Evolutionary conservation across 2,797 vertebrate species (phyloP).

Genomic region (Coreius guichenoti): DNA sequence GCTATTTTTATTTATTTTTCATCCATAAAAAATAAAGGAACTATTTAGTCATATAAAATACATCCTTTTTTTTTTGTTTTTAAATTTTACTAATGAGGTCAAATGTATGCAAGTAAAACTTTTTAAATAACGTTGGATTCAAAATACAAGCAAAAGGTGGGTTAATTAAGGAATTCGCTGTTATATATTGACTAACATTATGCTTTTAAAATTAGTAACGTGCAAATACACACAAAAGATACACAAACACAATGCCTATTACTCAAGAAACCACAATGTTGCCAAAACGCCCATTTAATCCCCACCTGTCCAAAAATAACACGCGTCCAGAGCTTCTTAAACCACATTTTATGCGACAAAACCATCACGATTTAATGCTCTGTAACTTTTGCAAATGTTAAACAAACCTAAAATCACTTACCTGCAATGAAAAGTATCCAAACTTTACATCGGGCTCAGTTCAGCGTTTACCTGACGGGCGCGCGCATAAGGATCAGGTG

Average conservation of each 20-base stretch:
- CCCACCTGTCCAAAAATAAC: neutral
- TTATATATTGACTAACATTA: neutral
- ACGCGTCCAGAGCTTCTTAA: neutral
- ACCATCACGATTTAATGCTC: no score
- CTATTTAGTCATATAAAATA: neutral
- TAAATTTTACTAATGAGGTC: neutral
- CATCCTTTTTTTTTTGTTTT: neutral
- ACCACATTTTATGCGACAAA: neutral
- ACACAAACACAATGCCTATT: no score
- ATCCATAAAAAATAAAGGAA: neutral
- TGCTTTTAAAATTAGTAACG: neutral
- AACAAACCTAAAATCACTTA: neutral
- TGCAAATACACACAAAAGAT: neutral
- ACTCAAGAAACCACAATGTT: neutral
- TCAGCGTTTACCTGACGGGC: neutral
- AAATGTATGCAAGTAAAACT: neutral
- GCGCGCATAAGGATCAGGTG: neutral
- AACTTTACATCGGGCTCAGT: neutral
- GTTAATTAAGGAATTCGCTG: neutral
- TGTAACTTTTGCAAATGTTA: neutral
- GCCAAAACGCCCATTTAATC: neutral
- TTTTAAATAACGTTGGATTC: neutral
- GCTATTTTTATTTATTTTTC: neutral
- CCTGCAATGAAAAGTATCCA: neutral
- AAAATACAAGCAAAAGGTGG: neutral